Evolutionary conservation across 2,888 invertebrate genomes (phyloP).

Genomic region (Xestia rhomboidea): DNA sequence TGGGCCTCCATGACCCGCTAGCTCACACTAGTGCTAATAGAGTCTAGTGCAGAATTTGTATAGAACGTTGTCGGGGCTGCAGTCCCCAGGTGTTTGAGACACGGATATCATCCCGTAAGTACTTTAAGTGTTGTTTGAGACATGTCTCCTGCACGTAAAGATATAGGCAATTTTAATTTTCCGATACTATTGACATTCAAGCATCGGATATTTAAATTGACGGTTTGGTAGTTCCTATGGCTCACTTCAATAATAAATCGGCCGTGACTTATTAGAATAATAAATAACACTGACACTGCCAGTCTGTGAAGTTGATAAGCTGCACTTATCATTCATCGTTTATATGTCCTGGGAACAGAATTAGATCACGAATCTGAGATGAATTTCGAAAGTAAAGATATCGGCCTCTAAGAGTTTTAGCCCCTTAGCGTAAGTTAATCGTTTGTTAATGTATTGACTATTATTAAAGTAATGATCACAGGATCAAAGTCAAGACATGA

Average conservation of each 20-base stretch:
- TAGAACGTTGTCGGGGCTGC: background rate
- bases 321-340: constrained; percentile 20
- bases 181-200: constrained; percentile 47
- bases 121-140: too few species aligned
- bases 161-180: too few species aligned
- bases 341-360: constrained; percentile 16
- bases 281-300: background rate
- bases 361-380: constrained; percentile 30
- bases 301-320: constrained; percentile 2
- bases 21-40: constrained; percentile 87
- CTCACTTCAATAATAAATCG: background rate
- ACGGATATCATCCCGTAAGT: too few species aligned
- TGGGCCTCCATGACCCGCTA: constrained; percentile 86
- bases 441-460: constrained; percentile 34
- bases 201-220: constrained; percentile 19
- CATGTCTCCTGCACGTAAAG: too few species aligned
- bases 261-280: background rate
- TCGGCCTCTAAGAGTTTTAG: constrained; percentile 6
- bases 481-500: constrained; percentile 44
- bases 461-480: background rate
- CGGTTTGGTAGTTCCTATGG: constrained; percentile 4
- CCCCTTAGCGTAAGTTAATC: constrained; percentile 6
- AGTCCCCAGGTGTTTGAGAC: constrained; percentile 5
- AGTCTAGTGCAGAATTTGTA: constrained; percentile 68
- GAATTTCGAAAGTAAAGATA: constrained; percentile 7